Evolutionary conservation across 2,113 vertebrate species (phyloP), one percentile per base, ranked within the genome.

Genomic region (Natator depressus): DNA sequence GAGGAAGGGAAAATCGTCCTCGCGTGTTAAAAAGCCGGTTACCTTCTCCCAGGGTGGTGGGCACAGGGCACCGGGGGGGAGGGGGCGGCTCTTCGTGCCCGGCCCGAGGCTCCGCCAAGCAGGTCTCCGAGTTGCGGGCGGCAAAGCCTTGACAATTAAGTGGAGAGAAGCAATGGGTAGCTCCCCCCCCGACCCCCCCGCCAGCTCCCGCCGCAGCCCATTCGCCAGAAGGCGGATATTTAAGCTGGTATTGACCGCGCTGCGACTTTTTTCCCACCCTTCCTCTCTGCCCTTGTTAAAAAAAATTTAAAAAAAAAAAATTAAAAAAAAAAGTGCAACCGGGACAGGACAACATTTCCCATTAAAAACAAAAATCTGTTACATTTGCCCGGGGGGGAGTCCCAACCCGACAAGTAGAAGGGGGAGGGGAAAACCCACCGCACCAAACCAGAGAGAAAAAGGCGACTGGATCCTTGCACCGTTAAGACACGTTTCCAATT

Each of bases 371-470:
- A 38, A n/a, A 65, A 19, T 27, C 19, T 6, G 42, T 24, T 47
- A 20, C 55, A 83, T 53, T 35, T n/a, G 57, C n/a, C 19, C 19
- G 24, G 38, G 38, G 6, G 10, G 31, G 53, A 53, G 80, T 94
- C 89, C 69, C 89, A 53, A 89, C 72, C 80, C 27, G 49, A 51
- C 8, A 31, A 93, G 49, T 42, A 91, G 50, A 27, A 92, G 11
- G 11, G 3, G 80, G 4, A 79, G 62, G 22, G 11, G 3, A 80
- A 91, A 80, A 91, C 84, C 86, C 35, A 89, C 87, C n/a, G 49
- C 91, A 82, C 65, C 96, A 96, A 96, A 96, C 95, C 96, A 79
- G 96, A 17, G 49, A 92, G 72, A 42, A 42, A 42, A 42, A 76
- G 91, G 84, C 57, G 95, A 93, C 89, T 90, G 49, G 94, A 91